These are phyloP conservation scores for Rhingia campestris DNA, from an alignment of 2,888 invertebrate species.

Conservation along the genomic window DNA sequence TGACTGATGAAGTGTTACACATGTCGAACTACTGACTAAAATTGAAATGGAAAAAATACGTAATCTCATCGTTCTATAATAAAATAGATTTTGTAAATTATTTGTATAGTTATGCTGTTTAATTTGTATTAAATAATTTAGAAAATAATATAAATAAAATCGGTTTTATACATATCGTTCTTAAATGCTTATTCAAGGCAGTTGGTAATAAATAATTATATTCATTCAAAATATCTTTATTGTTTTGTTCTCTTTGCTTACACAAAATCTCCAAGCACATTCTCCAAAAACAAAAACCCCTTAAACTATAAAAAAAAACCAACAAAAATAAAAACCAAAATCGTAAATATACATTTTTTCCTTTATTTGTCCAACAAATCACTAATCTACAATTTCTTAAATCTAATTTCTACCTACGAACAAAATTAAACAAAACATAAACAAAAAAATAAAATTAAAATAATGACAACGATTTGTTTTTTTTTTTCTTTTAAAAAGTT, in stretches of 20 bases:
- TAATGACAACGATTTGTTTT: conserved; percentile 30
- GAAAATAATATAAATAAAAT: too few relatives aligned
- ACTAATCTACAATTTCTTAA: conserved; percentile 68
- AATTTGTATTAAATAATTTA: too few relatives aligned
- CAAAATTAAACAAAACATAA: conserved; percentile 45
- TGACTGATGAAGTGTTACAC: too few relatives aligned
- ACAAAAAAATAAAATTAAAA: conserved; percentile 42
- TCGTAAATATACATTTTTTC: conserved; percentile 42
- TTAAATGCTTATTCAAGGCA: conserved; percentile 40
- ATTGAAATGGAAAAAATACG: too few relatives aligned
- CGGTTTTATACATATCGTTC: neutral
- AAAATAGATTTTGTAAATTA: too few relatives aligned
- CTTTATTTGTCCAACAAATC: conserved; percentile 70
- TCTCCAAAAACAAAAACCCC: conserved; percentile 8
- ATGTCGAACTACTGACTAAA: too few relatives aligned
- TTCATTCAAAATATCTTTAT: neutral
- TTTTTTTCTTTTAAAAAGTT: conserved; percentile 50
- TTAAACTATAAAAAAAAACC: neutral
- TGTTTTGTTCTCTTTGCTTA: neutral
- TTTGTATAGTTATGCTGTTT: too few relatives aligned
- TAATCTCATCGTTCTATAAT: too few relatives aligned
- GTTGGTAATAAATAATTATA: conserved; percentile 18
- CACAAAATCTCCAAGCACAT: conserved; percentile 51
- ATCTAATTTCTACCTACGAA: conserved; percentile 63
- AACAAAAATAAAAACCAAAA: conserved; percentile 21